phyloP scores from a whole-genome alignment of 2,113 vertebrate genomes.

The Centrocercus urophasianus region DNA sequence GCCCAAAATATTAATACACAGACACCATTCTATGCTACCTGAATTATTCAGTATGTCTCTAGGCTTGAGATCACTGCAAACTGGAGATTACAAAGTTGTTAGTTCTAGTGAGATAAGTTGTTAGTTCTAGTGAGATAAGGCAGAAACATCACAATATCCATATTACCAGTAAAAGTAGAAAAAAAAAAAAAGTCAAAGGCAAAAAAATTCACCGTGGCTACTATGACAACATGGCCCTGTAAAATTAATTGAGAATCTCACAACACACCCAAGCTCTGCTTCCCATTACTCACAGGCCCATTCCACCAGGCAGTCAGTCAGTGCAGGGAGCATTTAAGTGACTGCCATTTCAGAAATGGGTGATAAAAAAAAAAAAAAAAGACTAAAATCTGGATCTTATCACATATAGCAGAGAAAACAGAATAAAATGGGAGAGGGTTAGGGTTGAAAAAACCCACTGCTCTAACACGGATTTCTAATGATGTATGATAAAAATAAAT shows the following conservation, averaged over 20 bases:
- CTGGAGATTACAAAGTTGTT: not conserved
- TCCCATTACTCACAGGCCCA: not conserved
- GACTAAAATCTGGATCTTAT: not conserved
- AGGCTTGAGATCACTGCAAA: constrained; percentile 4
- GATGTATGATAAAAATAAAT: not conserved
- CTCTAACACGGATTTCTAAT: not conserved
- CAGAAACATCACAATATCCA: constrained; percentile 7
- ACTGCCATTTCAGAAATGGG: not conserved
- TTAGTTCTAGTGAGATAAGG: constrained; percentile 39
- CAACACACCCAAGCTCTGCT: not conserved
- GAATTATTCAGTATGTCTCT: constrained; percentile 39
- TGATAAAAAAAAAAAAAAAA: not conserved
- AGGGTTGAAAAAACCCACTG: not conserved
- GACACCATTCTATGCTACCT: not conserved
- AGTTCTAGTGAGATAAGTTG: constrained; percentile 4
- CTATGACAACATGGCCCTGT: not conserved
- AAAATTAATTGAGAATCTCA: not conserved
- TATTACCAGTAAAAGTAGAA: not conserved
- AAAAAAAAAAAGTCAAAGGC: not conserved
- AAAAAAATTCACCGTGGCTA: not conserved
- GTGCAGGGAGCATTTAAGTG: not conserved
- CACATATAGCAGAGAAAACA: not conserved
- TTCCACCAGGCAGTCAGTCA: not conserved
- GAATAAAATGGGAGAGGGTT: not conserved
- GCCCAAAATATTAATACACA: constrained; percentile 8